Evolutionary conservation across 2,797 vertebrate genomes (phyloP), one percentile per base, ranked within the genome.

Genomic region (Amniataba percoides): DNA sequence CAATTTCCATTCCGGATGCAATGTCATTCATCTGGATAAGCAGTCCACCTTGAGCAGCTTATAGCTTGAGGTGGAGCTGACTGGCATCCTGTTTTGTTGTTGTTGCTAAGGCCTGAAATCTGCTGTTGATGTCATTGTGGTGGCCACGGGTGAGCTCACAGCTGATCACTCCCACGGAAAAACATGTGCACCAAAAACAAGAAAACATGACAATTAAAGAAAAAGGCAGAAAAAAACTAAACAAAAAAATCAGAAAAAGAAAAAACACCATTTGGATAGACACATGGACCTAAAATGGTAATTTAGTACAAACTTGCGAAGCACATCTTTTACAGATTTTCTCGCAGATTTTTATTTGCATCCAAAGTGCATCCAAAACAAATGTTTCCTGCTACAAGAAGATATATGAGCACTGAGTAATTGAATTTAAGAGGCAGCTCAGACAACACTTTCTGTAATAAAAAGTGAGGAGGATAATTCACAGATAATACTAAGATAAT

Each of bases 61-160:
- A 48, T 16, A 53, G 42, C 61, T 43, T 3, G 31, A 65, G 36
- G 49, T 27, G 19, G 49, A 66, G 55, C 48, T 25, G 69, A 8
- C 31, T 21, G 36, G 10, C 53, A 43, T 13, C 25, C 57, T 52
- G 67, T 25, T 76, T 46, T 36, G 23, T 52, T 58, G 23, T 52
- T 58, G 49, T 78, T 56, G 71, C 36, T 52, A 7, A 23, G 10
- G 71, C 13, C 7, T 53, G 63, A 63, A 83, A 27, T 66, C 58
- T 60, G 53, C 53, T 18, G 15, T n/a, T 40, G 45, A 46, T 46
- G 48, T 45, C 31, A 49, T 34, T 1, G 18, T 71, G 16, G 48
- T 23, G 12, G 23, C 13, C 21, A 31, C 8, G 21, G 13, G 43
- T 68, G 27, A 67, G 49, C 49, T 49, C 34, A 43, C 43, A 68